Evolutionary conservation across 2,888 invertebrate species (phyloP), one percentile per base, ranked within the genome.

Genomic region (Sphaeridia pumilis): DNA sequence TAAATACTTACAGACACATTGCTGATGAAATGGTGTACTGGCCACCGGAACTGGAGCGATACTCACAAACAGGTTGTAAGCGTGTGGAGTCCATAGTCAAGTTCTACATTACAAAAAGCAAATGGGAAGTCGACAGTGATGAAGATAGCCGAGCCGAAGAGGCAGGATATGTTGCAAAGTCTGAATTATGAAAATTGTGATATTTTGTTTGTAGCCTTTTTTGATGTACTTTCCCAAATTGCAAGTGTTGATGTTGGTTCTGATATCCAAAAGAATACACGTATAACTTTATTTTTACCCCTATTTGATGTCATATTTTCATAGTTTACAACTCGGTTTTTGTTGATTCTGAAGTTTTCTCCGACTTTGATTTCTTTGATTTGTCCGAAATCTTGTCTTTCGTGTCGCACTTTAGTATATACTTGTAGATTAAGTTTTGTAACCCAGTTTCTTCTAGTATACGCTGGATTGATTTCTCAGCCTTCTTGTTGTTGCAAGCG

Each of bases 41-140:
- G 26, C 86, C 87, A 1, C 72, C 73, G 51, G 81, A 82, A 54
- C 73, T 78, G n/a, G 76, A 81, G 66, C 73, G 88, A 50, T 94
- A 83, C 70, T 84, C 90, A 2, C 82, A 78, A 60, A 81, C 84
- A 49, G 97, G 97, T 2, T 97, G 97, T 71, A 95, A 94, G 71
- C 75, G 86, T 64, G 78, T 95, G 35, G 80, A 98, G 73, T 94
- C 93, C 53, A 97, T 98, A 69, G 98, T 98, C 36, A 98, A 98
- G 75, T 93, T 93, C 71, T 95, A 98, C 76, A 95, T 98, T 2
- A 41, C 51, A 14, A 45, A 12, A 24, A 44, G 22, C 12, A 44
- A 44, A 22, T 44, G 14, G 24, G n/a, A 3, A 14, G 3, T 10
- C 34, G n/a, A 45, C 25, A 25, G 25, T n/a, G 17, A 48, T 7